Base-by-base conservation (phyloP, 53 echinoderm and acorn worm species). In the Paracentrotus lividus region DNA sequence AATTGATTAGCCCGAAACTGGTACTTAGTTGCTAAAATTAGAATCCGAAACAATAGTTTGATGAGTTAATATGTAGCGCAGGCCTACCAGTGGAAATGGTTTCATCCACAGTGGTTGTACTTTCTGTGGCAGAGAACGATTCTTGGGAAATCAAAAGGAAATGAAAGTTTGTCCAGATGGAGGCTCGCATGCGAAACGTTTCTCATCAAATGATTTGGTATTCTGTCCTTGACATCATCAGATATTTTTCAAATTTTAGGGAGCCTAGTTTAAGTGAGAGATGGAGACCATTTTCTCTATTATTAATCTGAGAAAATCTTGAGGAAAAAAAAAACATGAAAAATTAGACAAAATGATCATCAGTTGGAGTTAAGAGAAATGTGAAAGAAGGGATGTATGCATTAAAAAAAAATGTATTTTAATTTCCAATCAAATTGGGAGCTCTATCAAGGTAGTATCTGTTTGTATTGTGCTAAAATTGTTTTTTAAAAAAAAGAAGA, bases 1-100 rank as follows among this genome's bases (percentile, higher is more conserved):
- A 56, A 56, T 56, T 86, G 86, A 86, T 86, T 86, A 86, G 86
- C 86, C 86, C 47, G 47, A 81, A 81, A 72, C 40, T 81, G 47
- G 81, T 44, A 81, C 72, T 72, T 36, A 38, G 72, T 72, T 20
- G 47, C 47, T 81, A 45, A 81, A 47, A 81, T 81, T 47, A 81
- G 81, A 49, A 81, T 81, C 13, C 1, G 33, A 20, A 81, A 81
- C 44, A 81, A 81, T 69, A 69, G 69, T 69, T 69, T 45, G n/a
- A 78, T 47, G 9, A 21, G 47, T 49, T 81, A 47, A 81, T 81
- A 20, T 7, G 47, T n/a, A 81, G 33, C 44, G 26, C 81, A 81
- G 81, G 81, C 44, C 44, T 81, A 45, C 26, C 2, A 47, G 81
- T 81, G 81, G 45, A 49, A 47, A 81, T 81, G 47, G 24, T n/a